Evolutionary conservation across 2,797 vertebrate species (phyloP).

Genomic region (Chaetodon trifasciatus): DNA sequence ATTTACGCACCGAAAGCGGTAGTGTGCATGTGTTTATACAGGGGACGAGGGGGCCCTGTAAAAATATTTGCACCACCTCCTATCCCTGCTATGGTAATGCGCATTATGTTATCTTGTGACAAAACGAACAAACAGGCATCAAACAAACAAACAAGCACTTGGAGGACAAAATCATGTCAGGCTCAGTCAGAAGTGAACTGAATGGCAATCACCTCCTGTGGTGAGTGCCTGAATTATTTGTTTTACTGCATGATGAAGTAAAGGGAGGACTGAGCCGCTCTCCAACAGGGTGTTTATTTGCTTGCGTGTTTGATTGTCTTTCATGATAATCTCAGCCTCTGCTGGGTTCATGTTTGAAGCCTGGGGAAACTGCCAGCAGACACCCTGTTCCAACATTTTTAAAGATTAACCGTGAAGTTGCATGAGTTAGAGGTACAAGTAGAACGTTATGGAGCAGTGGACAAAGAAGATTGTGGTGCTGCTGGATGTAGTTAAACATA

Average conservation of each 20-base stretch:
- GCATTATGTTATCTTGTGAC: slow-evolving; percentile 63
- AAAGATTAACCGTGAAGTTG: slow-evolving; percentile 21
- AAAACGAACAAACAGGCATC: slow-evolving; percentile 66
- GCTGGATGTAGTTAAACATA: slow-evolving; percentile 4
- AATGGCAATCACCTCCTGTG: slow-evolving; percentile 50
- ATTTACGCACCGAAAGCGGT: slow-evolving; percentile 54
- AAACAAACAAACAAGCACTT: slow-evolving; percentile 64
- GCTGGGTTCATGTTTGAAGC: slow-evolving; percentile 49
- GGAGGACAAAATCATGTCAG: slow-evolving; percentile 58
- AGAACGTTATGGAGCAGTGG: not conserved
- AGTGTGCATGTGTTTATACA: slow-evolving; percentile 62
- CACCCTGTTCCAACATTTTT: slow-evolving; percentile 26
- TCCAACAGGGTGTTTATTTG: slow-evolving; percentile 40
- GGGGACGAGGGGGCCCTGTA: slow-evolving; percentile 26
- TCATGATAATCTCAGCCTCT: slow-evolving; percentile 45
- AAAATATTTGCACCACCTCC: slow-evolving; percentile 70
- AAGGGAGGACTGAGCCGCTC: slow-evolving; percentile 27
- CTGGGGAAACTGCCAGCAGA: slow-evolving; percentile 23
- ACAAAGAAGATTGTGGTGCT: not conserved
- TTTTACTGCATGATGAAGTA: slow-evolving; percentile 56
- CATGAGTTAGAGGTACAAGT: not conserved
- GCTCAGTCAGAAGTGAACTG: slow-evolving; percentile 36
- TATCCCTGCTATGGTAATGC: slow-evolving; percentile 52
- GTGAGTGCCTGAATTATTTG: slow-evolving; percentile 57
- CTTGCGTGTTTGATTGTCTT: slow-evolving; percentile 58